Evolutionary conservation across 2,888 invertebrate genomes (phyloP), one percentile per base, ranked within the genome.

Genomic region (Hypolimnas misippus): DNA sequence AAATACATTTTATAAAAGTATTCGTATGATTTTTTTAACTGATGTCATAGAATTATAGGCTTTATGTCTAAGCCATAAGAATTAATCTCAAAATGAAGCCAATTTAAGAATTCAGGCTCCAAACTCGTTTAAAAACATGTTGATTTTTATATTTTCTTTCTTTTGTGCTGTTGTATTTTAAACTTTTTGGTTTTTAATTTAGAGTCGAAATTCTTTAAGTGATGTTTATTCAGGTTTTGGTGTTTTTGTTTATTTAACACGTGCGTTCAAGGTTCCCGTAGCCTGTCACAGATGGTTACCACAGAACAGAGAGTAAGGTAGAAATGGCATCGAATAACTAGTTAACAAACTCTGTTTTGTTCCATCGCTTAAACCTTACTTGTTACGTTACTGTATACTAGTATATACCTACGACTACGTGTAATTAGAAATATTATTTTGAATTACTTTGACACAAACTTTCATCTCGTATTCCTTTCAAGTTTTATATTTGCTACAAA

Each of bases 211-310:
- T 19, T 44, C 6, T 12, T 44, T 19, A 8, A 44, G 17, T 17
- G 7, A 7, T 6, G 10, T 10, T 12, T 10, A 19, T 44, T 44
- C 1, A 44, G 10, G 19, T 44, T 44, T 44, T 19, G 10, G 19
- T 44, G 44, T 44, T 44, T 44, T 44, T 44, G 19, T 44, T 44
- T 17, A 44, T 40, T 40, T 14, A 19, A 19, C 44, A 19, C 17
- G 17, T 12, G 17, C 12, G 17, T 19, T 17, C 44, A 44, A 44
- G 44, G 10, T 14, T 16, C 6, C 40, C 16, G n/a, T 40, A 7
- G 40, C 14, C 40, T 35, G 35, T 5, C 35, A 35, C 44, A 10
- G 35, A 44, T 44, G 44, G 19, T 17, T 1, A 7, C 6, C 40
- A 44, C 5, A 44, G 44, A 19, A 8, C 3, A 19, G 16, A 2